phyloP scores from a whole-genome alignment of 1,140 invertebrate genomes.

The Drosophila carrolli region DNA sequence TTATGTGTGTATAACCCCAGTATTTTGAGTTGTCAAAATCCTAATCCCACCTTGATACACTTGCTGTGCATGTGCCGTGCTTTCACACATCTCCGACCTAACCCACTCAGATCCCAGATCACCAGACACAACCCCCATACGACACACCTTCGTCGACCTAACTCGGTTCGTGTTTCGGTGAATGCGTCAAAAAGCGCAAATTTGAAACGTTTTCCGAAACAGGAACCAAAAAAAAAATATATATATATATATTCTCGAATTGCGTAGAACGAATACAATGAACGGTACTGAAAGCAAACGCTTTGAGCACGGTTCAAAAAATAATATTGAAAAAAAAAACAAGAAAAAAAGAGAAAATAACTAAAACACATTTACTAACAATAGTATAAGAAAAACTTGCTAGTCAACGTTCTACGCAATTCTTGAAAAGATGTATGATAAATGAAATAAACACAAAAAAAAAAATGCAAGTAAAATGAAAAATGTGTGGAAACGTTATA shows the following conservation, averaged over 20 bases:
- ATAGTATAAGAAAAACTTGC: conserved; percentile 23
- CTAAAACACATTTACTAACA: conserved; percentile 38
- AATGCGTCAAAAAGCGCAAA: conserved; percentile 17
- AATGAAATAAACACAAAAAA: conserved; percentile 12
- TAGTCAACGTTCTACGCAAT: conserved; percentile 56
- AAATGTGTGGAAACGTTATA: conserved; percentile 63
- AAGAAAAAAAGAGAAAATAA: conserved; percentile 2
- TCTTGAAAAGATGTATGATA: conserved; percentile 19
- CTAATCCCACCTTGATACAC: background rate
- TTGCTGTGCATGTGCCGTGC: conserved; percentile 1
- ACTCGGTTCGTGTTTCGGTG: conserved; percentile 29
- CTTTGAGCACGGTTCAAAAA: conserved; percentile 8
- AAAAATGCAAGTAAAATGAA: conserved; percentile 21
- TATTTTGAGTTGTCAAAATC: background rate
- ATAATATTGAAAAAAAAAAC: background rate
- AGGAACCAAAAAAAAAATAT: background rate
- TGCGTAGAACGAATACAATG: conserved; percentile 10
- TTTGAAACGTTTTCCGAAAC: conserved; percentile 54
- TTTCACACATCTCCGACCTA: no score
- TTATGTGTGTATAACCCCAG: conserved; percentile 10
- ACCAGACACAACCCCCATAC: background rate
- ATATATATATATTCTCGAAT: conserved; percentile 1
- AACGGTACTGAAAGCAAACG: conserved; percentile 10
- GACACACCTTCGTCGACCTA: background rate
- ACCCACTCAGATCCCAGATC: background rate